Percentiles rank a stretch among this genome's conserved stretches.
Conservation (phyloP, 2,113 vertebrate genomes). For the Etheostoma cragini region DNA sequence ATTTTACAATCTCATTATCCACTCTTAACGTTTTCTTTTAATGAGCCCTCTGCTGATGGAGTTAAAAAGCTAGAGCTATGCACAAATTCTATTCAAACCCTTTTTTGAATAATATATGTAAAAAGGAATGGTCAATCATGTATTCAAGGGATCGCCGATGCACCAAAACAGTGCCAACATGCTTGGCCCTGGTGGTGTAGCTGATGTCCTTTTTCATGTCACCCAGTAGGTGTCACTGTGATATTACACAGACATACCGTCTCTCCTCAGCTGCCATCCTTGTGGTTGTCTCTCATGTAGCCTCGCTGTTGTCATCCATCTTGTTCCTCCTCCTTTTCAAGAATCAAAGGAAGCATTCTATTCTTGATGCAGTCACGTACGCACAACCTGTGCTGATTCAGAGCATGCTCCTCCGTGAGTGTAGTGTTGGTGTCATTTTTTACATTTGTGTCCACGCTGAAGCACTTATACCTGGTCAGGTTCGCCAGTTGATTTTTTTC, state of each 20-base stretch:
- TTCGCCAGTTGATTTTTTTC: constrained; percentile 1
- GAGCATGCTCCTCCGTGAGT: constrained; percentile 21
- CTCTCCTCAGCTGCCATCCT: constrained; percentile 61
- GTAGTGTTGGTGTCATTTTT: constrained; percentile 5
- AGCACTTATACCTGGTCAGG: neutral
- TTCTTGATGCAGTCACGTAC: neutral
- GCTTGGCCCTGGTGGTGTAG: neutral
- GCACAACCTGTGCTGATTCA: neutral
- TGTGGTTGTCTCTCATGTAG: constrained; percentile 34
- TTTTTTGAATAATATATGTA: constrained; percentile 7
- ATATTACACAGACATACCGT: constrained; percentile 16
- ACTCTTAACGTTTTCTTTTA: neutral
- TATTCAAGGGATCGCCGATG: neutral
- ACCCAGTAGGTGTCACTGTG: constrained; percentile 81
- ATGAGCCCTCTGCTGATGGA: neutral
- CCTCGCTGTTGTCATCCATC: constrained; percentile 67
- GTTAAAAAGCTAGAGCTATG: neutral
- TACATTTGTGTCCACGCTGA: neutral
- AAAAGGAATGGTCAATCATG: neutral
- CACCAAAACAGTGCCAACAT: neutral
- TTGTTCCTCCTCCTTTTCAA: constrained; percentile 58
- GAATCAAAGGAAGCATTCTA: constrained; percentile 22
- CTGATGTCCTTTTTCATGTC: constrained; percentile 17
- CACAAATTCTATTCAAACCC: neutral
- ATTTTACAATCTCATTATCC: neutral